These are phyloP conservation scores for Holacanthella duospinosa DNA, from an alignment of 2,888 invertebrate species.

Conservation along the genomic window DNA sequence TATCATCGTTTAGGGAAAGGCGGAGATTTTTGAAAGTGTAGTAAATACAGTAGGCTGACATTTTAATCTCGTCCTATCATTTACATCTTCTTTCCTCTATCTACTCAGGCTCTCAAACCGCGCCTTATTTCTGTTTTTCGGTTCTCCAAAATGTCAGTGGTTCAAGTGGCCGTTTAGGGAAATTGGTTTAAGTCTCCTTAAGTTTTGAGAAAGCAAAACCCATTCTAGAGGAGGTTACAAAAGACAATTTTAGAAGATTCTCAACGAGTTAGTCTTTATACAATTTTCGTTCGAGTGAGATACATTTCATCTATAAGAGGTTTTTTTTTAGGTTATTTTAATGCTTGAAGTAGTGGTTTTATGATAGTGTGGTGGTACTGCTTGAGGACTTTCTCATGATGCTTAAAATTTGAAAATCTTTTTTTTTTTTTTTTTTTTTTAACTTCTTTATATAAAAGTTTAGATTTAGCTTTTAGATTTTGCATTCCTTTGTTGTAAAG, in stretches of 20 bases:
- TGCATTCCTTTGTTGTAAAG: not conserved
- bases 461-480: too few species aligned
- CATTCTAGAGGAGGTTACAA: not conserved
- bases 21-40: not conserved
- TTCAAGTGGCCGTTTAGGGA: not conserved
- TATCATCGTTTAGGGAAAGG: not conserved
- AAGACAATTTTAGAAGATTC: not conserved
- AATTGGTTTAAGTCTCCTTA: not conserved
- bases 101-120: not conserved
- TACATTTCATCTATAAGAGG: not conserved
- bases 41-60: not conserved
- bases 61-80: conserved; percentile 3
- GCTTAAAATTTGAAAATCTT: too few species aligned
- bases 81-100: not conserved
- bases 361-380: too few species aligned
- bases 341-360: not conserved
- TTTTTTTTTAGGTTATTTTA: not conserved
- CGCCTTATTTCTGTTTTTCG: too few species aligned
- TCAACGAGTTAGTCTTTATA: too few species aligned
- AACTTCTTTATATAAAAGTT: too few species aligned
- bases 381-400: too few species aligned
- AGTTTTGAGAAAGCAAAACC: not conserved
- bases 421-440: too few species aligned
- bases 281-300: not conserved
- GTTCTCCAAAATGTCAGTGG: too few species aligned